Percentiles rank a stretch among this genome's conserved stretches.
Conservation (phyloP, 2,888 invertebrate species). For the Brassicogethes aeneus region DNA sequence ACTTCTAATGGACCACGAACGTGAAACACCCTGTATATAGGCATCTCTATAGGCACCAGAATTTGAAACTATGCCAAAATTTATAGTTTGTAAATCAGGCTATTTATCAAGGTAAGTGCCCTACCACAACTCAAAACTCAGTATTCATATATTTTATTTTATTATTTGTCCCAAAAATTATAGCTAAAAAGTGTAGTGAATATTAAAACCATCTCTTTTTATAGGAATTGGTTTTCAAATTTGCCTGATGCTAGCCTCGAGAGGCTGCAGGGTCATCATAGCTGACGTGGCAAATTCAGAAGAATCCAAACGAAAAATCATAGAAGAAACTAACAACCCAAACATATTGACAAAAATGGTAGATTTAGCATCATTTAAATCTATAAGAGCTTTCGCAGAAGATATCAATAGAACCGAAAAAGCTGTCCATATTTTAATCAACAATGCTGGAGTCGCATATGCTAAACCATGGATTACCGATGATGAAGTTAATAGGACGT, state of each 20-base stretch:
- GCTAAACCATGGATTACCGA: conserved; percentile 40
- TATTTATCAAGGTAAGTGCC: no score
- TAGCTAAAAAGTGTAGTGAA: no score
- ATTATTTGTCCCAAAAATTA: no score
- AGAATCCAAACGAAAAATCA: conserved; percentile 24
- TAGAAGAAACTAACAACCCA: conserved; percentile 27
- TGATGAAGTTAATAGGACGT: conserved; percentile 51
- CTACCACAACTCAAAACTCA: no score
- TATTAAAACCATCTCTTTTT: no score
- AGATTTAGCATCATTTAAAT: conserved; percentile 46
- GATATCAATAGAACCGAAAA: conserved; percentile 45
- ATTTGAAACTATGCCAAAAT: no score
- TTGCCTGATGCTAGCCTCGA: conserved; percentile 37
- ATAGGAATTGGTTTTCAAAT: conserved; percentile 41
- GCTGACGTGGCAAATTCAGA: conserved; percentile 35
- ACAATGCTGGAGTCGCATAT: conserved; percentile 55
- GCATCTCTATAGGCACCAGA: no score
- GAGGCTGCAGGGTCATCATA: conserved; percentile 46
- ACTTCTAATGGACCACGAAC: no score
- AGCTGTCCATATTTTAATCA: conserved; percentile 52
- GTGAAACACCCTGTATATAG: no score
- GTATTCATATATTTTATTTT: no score
- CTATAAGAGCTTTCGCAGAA: conserved; percentile 51
- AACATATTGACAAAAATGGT: conserved; percentile 39
- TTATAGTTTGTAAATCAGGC: no score